Conservation (phyloP, 1,140 invertebrate genomes). For the silkworm (Bombyx mori) region DNA sequence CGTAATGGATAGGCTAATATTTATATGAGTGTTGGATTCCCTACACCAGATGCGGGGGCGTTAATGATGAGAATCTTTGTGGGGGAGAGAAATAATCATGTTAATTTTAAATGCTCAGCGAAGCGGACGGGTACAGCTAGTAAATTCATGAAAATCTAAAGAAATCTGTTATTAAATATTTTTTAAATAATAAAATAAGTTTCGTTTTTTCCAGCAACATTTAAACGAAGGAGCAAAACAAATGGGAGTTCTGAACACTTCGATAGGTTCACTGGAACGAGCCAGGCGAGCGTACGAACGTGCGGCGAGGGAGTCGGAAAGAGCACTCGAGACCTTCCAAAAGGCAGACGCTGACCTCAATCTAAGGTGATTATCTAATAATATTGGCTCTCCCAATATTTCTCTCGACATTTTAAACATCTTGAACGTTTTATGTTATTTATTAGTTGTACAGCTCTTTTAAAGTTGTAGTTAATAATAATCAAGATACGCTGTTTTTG, state of each 20-base stretch:
- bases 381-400: slow-evolving; percentile 9
- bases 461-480: too few relatives aligned
- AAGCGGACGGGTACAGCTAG: too few relatives aligned
- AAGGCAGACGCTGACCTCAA: slow-evolving; percentile 95
- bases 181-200: background rate
- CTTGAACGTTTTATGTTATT: background rate
- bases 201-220: slow-evolving; percentile 76
- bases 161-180: too few relatives aligned
- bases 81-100: too few relatives aligned
- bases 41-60: too few relatives aligned
- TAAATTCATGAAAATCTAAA: too few relatives aligned
- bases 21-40: too few relatives aligned
- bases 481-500: too few relatives aligned
- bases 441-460: too few relatives aligned
- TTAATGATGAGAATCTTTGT: too few relatives aligned
- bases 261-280: slow-evolving; percentile 84
- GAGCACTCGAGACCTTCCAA: slow-evolving; percentile 92
- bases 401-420: slow-evolving; percentile 5
- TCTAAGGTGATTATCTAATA: slow-evolving; percentile 84
- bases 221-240: slow-evolving; percentile 89
- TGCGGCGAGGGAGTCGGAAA: slow-evolving; percentile 91
- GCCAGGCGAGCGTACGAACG: slow-evolving; percentile 96
- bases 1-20: too few relatives aligned
- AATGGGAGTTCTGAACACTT: slow-evolving; percentile 78
- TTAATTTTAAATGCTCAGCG: too few relatives aligned